Conservation (phyloP, 2,797 vertebrate species). For the Xenops minutus region DNA sequence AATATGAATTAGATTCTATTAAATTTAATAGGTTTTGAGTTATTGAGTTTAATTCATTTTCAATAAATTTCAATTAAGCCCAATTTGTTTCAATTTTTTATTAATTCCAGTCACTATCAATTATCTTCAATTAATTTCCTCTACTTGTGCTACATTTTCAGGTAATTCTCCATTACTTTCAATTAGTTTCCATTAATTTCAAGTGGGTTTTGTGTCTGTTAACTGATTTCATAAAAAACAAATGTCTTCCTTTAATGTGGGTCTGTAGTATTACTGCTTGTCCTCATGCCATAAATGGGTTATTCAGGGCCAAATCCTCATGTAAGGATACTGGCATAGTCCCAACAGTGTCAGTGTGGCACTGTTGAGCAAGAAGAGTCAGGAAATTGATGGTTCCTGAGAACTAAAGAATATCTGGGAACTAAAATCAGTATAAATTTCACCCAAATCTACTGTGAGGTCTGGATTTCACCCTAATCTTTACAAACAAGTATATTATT, state of each 20-base stretch:
- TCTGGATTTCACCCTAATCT: not conserved
- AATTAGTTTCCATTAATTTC: constrained; percentile 78
- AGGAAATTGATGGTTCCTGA: not conserved
- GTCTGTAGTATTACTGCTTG: not conserved
- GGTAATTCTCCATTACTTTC: constrained; percentile 76
- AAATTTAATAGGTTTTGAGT: constrained; percentile 75
- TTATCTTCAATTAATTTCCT: constrained; percentile 79
- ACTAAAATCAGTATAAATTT: not conserved
- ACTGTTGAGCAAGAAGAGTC: accelerated
- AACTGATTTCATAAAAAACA: constrained; percentile 69
- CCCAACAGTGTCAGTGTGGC: not conserved
- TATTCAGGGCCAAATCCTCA: not conserved
- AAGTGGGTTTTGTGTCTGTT: constrained; percentile 52
- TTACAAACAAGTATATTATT: not conserved
- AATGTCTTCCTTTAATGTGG: constrained; percentile 39
- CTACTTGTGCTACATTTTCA: constrained; percentile 76
- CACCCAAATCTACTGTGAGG: not conserved
- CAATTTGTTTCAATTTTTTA: constrained; percentile 75
- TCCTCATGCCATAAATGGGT: constrained; percentile 10
- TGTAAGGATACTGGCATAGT: not conserved
- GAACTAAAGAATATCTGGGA: not conserved
- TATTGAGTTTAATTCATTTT: constrained; percentile 76
- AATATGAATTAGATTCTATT: constrained; percentile 75
- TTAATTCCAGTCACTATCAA: constrained; percentile 78
- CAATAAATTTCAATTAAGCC: constrained; percentile 79